Conservation (phyloP, 2,113 vertebrate genomes). For the Orthonyx spaldingii region DNA sequence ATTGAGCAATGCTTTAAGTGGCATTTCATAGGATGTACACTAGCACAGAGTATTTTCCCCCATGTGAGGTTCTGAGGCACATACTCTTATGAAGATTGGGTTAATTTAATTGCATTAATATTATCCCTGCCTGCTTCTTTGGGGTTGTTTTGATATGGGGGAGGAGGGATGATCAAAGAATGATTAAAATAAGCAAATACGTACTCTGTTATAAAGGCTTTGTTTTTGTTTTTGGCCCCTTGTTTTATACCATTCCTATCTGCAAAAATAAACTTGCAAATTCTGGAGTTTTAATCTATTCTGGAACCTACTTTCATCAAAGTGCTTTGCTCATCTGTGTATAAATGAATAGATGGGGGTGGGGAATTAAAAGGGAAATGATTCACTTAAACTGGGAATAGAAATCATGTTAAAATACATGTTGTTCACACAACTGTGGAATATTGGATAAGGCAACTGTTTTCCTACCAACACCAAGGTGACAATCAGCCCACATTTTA, state of each 20-base stretch:
- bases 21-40: neutral
- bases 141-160: neutral
- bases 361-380: constrained; percentile 32
- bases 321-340: constrained; percentile 31
- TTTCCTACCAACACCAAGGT: constrained; percentile 36
- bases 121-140: neutral
- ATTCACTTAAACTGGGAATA: constrained; percentile 37
- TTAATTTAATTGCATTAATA: constrained; percentile 47
- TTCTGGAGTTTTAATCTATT: constrained; percentile 36
- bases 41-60: neutral
- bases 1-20: neutral
- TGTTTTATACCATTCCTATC: neutral
- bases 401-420: neutral
- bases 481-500: constrained; percentile 14
- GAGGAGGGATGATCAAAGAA: constrained; percentile 31
- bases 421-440: constrained; percentile 14
- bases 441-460: constrained; percentile 22
- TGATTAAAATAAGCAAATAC: constrained; percentile 25
- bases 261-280: constrained; percentile 44
- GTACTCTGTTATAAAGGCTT: neutral
- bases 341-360: constrained; percentile 44
- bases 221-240: neutral
- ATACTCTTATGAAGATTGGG: neutral
- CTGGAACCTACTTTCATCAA: constrained; percentile 23
- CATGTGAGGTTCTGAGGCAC: neutral